Percentiles rank a stretch among this genome's conserved stretches.
Evolutionary conservation across 2,888 invertebrate species (phyloP).

Genomic region (Mayetiola destructor): DNA sequence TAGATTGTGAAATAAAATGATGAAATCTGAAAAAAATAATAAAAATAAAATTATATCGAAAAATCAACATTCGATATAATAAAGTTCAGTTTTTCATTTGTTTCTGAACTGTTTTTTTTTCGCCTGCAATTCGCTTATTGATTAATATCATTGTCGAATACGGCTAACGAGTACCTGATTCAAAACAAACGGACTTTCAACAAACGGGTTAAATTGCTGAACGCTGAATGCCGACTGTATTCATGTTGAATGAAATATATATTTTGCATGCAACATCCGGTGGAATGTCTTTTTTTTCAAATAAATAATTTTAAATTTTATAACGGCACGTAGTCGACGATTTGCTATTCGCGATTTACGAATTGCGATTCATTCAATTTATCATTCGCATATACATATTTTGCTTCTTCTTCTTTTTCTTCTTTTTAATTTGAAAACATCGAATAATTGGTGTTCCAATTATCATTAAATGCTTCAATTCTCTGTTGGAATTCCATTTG

Average conservation of each 20-base stretch:
- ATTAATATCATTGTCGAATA: too few species aligned
- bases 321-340: slow-evolving; percentile 5
- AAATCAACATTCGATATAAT: not conserved
- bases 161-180: too few species aligned
- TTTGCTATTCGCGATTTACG: not conserved
- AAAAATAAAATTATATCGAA: not conserved
- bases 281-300: too few species aligned
- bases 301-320: not conserved
- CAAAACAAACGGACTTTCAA: too few species aligned
- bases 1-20: not conserved
- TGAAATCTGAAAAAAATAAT: not conserved
- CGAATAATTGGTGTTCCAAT: not conserved
- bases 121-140: too few species aligned
- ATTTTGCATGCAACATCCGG: slow-evolving; percentile 5
- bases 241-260: slow-evolving; percentile 5
- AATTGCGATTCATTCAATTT: not conserved
- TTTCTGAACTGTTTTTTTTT: too few species aligned
- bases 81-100: too few species aligned
- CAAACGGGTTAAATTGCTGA: too few species aligned
- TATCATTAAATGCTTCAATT: too few species aligned
- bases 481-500: too few species aligned
- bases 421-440: not conserved
- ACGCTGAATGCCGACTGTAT: too few species aligned
- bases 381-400: not conserved
- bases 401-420: not conserved